Evolutionary conservation across 2,113 vertebrate genomes (phyloP), one percentile per base, ranked within the genome.

Genomic region (Isurus oxyrinchus): DNA sequence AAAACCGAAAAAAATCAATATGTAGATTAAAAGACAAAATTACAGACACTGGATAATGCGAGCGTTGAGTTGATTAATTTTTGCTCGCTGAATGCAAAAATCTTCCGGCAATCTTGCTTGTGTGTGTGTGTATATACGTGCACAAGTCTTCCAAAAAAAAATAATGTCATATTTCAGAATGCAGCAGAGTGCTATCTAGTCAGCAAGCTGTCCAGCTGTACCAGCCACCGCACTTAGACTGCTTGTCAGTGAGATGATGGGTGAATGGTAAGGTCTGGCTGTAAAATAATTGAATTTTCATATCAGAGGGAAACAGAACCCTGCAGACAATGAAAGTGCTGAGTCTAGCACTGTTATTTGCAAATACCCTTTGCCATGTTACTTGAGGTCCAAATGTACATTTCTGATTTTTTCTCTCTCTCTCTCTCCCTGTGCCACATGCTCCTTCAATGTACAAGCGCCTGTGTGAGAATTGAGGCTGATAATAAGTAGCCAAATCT

Each of bases 221-320:
- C 98, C 98, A 98, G 98, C 99, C 98, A 98, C 98, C 97, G 97
- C 98, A 98, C 98, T 98, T 97, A 98, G 98, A 98, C 98, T 98
- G 98, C 99, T 99, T 99, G 99, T 99, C 99, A 99, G 99, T 99
- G 99, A 69, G 94, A 95, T 95, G 94, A 95, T 95, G 94, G 94
- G 99, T 99, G 98, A 99, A 98, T 98, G 59, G 98, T 98, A 98
- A 99, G 98, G 98, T 99, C 99, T 99, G 98, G 98, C 99, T 99
- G 99, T 99, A 99, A 99, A 99, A 99, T 99, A 99, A 99, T 99
- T 99, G 99, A 99, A 99, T 99, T 99, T 99, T 99, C 99, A 99
- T 99, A 99, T 99, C 99, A 99, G 99, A 99, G 99, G 97, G 97
- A 98, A 98, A 98, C 99, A 99, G 99, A 99, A 99, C 99, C 98